Evolutionary conservation across 1,140 invertebrate species (phyloP), one percentile per base, ranked within the genome.

Genomic region (Tigriopus japonicus): DNA sequence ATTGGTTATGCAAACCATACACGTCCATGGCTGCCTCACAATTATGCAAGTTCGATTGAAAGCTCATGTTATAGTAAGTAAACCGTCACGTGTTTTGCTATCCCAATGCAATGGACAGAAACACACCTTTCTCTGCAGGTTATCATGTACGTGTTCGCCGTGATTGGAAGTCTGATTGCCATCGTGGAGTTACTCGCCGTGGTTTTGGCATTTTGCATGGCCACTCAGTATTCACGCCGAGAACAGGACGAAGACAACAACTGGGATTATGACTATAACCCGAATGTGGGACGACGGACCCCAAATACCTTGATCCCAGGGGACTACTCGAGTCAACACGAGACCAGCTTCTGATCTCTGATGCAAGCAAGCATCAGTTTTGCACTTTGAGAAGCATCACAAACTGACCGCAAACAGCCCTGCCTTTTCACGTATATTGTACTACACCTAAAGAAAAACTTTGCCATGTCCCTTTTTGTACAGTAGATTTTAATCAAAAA

Each of bases 1-100:
- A 40, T 41, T 28, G 17, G 24, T 58, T 17, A 58, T 58, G 23
- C 21, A 41, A n/a, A 54, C 21, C 12, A 58, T 58, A 23, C 55
- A 58, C 42, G 42, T 42, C 23, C 55, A 58, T 40, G 55, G 55
- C 35, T 58, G 55, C 42, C 24, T 58, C 42, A 58, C 55, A 3
- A 58, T 58, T 3, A 58, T 58, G 55, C 17, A 19, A 17, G 17
- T 17, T 14, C 55, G 55, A 43, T 41, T 58, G 15, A 41, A 58
- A 41, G 17, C 24, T 6, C 55, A 58, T 23, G 55, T 58, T 19
- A 49, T 49, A 17, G 45, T 49, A 49, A 49, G 45, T 17, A n/a
- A n/a, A n/a, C n/a, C n/a, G n/a, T n/a, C n/a, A n/a, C n/a, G n/a
- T n/a, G n/a, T n/a, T n/a, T n/a, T n/a, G n/a, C n/a, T n/a, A n/a